A percentile compares a stretch with the other conserved stretches of the same genome.
phyloP scores from a whole-genome alignment of 2,113 vertebrate genomes.

The Rhipidura dahli region DNA sequence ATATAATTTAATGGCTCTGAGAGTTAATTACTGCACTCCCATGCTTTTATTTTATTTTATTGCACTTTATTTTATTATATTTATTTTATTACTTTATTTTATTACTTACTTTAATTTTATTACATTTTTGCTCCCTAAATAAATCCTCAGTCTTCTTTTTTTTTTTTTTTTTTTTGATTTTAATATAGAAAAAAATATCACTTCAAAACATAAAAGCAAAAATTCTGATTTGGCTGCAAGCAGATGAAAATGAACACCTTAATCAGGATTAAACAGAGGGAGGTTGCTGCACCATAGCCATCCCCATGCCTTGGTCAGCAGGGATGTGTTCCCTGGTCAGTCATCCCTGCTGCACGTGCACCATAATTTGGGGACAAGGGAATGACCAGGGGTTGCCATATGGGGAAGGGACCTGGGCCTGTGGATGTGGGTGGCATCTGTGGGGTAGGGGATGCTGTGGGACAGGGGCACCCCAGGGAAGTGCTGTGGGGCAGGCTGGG shows the following conservation, averaged over 20 bases:
- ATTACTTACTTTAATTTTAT: neutral
- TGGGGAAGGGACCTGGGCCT: fast-evolving
- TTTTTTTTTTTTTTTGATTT: neutral
- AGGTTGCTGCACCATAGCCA: neutral
- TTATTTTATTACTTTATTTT: neutral
- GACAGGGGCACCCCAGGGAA: neutral
- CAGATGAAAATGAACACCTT: neutral
- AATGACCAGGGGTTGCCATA: neutral
- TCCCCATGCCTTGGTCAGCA: neutral
- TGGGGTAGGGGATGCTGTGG: neutral
- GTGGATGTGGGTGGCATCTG: neutral
- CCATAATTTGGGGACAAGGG: neutral
- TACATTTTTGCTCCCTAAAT: neutral
- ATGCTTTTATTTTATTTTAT: neutral
- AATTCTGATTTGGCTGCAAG: neutral
- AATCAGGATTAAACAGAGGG: neutral
- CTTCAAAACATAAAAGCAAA: neutral
- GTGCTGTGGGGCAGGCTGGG: neutral
- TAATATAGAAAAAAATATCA: neutral
- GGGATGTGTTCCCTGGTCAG: neutral
- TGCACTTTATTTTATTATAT: neutral
- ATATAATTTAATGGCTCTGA: neutral
- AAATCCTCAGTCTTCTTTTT: neutral
- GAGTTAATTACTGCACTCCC: neutral
- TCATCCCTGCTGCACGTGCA: fast-evolving